phyloP scores from a whole-genome alignment of 2,888 invertebrate species.

The Eristalinus aeneus region DNA sequence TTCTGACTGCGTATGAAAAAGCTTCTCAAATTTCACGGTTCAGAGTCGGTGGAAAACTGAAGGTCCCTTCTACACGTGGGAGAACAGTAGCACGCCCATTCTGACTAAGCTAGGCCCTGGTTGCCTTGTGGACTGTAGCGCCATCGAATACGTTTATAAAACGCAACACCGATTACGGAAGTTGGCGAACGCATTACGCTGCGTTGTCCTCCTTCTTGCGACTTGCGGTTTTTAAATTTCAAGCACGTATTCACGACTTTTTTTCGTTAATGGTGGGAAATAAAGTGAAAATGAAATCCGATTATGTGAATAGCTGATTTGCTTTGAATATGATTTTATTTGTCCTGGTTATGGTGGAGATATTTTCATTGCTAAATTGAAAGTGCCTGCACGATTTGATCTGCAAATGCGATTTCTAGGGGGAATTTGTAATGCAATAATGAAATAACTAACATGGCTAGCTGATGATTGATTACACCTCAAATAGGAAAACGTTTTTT shows the following conservation, averaged over 20 bases:
- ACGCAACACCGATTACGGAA: neutral
- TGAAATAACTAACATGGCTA: conserved; percentile 24
- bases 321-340: neutral
- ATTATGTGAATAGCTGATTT: neutral
- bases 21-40: too few relatives aligned
- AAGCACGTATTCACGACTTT: neutral
- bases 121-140: too few relatives aligned
- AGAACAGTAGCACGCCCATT: too few relatives aligned
- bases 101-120: too few relatives aligned
- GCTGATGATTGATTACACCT: conserved; percentile 41
- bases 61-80: too few relatives aligned
- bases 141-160: too few relatives aligned
- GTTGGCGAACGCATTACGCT: neutral
- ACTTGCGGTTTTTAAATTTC: neutral
- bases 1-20: too few relatives aligned
- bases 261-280: neutral
- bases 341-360: neutral
- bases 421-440: conserved; percentile 25
- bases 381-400: neutral
- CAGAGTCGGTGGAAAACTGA: too few relatives aligned
- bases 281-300: neutral
- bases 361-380: neutral
- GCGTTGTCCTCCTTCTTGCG: neutral
- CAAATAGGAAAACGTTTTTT: conserved; percentile 16
- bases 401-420: neutral